These are phyloP conservation scores for Drosophila melanica DNA, from an alignment of 1,140 invertebrate genomes.

Conservation along the genomic window DNA sequence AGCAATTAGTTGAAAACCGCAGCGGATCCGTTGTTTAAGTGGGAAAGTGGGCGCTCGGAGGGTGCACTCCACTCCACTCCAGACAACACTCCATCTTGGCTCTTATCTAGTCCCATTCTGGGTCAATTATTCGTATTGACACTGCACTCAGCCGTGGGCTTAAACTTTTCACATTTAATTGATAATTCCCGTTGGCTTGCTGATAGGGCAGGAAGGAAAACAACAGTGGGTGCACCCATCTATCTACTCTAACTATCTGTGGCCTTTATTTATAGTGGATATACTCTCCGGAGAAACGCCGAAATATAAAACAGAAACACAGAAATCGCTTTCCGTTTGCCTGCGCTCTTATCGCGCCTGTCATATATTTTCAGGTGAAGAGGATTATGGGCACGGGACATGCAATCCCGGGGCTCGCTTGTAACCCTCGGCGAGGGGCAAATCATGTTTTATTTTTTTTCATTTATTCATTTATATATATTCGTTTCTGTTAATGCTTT, in stretches of 20 bases:
- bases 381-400: conserved; percentile 64
- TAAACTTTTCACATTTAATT: conserved; percentile 66
- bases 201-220: too few species aligned
- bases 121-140: conserved; percentile 67
- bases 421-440: conserved; percentile 31
- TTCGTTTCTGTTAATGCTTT: conserved; percentile 17
- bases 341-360: conserved; percentile 62
- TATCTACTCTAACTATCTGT: background rate
- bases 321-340: conserved; percentile 40
- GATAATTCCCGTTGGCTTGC: conserved; percentile 40
- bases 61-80: background rate
- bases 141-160: conserved; percentile 58
- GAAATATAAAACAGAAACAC: conserved; percentile 32
- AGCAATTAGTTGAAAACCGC: conserved; percentile 55
- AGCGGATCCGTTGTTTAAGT: background rate
- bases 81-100: conserved; percentile 8
- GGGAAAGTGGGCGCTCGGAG: background rate
- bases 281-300: conserved; percentile 40
- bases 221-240: background rate
- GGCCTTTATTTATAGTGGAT: conserved; percentile 66
- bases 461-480: conserved; percentile 14
- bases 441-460: conserved; percentile 11
- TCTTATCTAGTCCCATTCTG: conserved; percentile 57
- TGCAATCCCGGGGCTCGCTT: conserved; percentile 50
- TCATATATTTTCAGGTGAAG: conserved; percentile 63